phyloP scores from a whole-genome alignment of 2,888 invertebrate species.

The Caenorhabditis sp. region DNA sequence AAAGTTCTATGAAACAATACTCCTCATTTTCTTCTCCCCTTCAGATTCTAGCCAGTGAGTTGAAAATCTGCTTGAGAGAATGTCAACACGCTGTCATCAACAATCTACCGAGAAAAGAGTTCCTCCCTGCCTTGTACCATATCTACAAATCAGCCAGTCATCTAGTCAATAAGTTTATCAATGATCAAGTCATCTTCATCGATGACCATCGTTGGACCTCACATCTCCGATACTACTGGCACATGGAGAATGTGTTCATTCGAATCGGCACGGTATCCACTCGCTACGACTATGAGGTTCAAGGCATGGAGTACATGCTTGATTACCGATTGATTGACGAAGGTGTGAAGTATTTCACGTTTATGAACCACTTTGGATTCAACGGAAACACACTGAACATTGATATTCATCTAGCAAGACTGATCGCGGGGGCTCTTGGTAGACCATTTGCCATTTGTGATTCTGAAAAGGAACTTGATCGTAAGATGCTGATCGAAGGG shows the following conservation, averaged over 20 bases:
- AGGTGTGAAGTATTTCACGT: slow-evolving; percentile 39
- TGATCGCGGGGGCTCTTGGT: slow-evolving; percentile 37
- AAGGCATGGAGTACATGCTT: slow-evolving; percentile 15
- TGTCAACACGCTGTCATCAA: slow-evolving; percentile 50
- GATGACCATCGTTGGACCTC: slow-evolving; percentile 57
- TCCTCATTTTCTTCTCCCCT: background rate
- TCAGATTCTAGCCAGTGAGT: slow-evolving; percentile 47
- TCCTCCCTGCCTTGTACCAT: slow-evolving; percentile 36
- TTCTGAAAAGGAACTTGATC: slow-evolving; percentile 23
- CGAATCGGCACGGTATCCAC: slow-evolving; percentile 59
- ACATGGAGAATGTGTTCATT: slow-evolving; percentile 73
- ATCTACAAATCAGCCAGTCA: slow-evolving; percentile 44
- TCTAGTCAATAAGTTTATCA: slow-evolving; percentile 48
- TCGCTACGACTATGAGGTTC: slow-evolving; percentile 67
- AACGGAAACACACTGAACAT: slow-evolving; percentile 2
- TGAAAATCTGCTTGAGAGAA: slow-evolving; percentile 53
- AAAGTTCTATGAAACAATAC: background rate
- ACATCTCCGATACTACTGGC: slow-evolving; percentile 70
- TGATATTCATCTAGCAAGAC: slow-evolving; percentile 15
- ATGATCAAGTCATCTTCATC: slow-evolving; percentile 51
- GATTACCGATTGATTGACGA: slow-evolving; percentile 50
- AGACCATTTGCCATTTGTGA: slow-evolving; percentile 60
- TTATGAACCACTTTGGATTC: slow-evolving; percentile 56
- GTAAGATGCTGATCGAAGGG: slow-evolving; percentile 58
- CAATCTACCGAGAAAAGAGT: slow-evolving; percentile 25